These are phyloP conservation scores for Leptinotarsa undecemlineata DNA, from an alignment of 1,140 invertebrate species.

Conservation along the genomic window DNA sequence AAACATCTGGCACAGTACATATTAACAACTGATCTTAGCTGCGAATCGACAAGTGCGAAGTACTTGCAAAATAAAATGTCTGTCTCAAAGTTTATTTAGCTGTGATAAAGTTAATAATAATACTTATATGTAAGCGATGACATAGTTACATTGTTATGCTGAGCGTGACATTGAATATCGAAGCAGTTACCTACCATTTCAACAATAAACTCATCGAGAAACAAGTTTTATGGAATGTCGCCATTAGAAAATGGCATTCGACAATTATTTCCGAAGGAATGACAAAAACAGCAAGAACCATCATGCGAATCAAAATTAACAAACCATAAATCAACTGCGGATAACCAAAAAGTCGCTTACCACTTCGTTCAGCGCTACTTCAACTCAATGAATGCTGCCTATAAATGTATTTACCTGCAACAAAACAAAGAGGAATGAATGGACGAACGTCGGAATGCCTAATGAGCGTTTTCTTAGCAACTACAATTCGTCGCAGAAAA, in stretches of 20 bases:
- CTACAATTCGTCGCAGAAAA: slow-evolving; percentile 6
- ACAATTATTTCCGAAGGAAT: neutral
- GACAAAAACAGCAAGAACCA: no score
- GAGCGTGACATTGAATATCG: neutral
- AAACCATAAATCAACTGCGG: no score
- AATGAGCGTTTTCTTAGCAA: neutral
- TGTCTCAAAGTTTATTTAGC: no score
- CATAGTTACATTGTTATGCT: neutral
- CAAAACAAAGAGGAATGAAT: neutral
- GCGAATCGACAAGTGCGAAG: no score
- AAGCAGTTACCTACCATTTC: neutral
- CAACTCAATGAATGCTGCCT: neutral
- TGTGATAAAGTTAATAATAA: no score
- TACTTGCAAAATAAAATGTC: no score
- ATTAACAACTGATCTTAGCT: no score
- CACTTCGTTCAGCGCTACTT: neutral
- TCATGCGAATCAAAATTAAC: no score
- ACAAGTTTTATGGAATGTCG: neutral
- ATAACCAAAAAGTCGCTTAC: neutral
- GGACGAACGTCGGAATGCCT: neutral
- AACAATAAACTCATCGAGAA: neutral
- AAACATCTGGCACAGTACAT: no score
- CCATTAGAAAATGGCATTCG: neutral
- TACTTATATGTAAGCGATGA: neutral
- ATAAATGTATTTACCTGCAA: slow-evolving; percentile 1